A percentile compares a stretch with the other conserved stretches of the same genome.
Conservation (phyloP, 2,888 invertebrate species). For the Drosophila affinis region DNA sequence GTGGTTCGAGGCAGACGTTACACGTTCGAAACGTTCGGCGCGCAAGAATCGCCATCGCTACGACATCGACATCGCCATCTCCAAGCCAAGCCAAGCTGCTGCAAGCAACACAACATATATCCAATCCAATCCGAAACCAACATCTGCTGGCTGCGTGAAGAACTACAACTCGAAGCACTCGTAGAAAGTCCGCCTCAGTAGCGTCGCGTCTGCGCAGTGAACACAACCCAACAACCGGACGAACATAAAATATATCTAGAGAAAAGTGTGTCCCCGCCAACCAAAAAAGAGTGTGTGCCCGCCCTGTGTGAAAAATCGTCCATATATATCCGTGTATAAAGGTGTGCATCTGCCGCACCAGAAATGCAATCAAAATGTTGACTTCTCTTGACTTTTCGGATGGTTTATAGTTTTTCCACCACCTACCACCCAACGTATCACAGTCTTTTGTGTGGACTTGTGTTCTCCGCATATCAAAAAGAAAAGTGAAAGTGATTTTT, state of each 20-base stretch:
- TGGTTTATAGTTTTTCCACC: constrained; percentile 35
- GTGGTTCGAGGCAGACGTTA: constrained; percentile 82
- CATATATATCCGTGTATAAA: constrained; percentile 1
- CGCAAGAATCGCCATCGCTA: constrained; percentile 64
- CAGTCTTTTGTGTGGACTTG: constrained; percentile 47
- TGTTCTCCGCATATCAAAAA: constrained; percentile 74
- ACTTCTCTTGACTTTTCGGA: constrained; percentile 60
- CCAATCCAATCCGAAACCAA: background rate
- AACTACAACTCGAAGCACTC: constrained; percentile 20
- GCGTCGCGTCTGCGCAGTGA: constrained; percentile 25
- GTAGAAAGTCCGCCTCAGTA: constrained; percentile 33
- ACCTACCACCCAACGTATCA: constrained; percentile 22
- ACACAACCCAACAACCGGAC: constrained; percentile 8
- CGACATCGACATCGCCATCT: constrained; percentile 19
- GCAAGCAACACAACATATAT: background rate
- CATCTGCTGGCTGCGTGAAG: background rate
- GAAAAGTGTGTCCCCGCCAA: background rate
- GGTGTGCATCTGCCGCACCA: constrained; percentile 13
- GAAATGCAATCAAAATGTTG: constrained; percentile 61
- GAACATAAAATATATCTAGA: constrained; percentile 8
- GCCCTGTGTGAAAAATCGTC: constrained; percentile 15
- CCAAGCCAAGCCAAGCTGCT: background rate
- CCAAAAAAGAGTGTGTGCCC: no score
- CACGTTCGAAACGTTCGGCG: constrained; percentile 76
- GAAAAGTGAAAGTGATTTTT: constrained; percentile 76